phyloP scores from a whole-genome alignment of 2,888 invertebrate species.

The Oxystoma pomonae region DNA sequence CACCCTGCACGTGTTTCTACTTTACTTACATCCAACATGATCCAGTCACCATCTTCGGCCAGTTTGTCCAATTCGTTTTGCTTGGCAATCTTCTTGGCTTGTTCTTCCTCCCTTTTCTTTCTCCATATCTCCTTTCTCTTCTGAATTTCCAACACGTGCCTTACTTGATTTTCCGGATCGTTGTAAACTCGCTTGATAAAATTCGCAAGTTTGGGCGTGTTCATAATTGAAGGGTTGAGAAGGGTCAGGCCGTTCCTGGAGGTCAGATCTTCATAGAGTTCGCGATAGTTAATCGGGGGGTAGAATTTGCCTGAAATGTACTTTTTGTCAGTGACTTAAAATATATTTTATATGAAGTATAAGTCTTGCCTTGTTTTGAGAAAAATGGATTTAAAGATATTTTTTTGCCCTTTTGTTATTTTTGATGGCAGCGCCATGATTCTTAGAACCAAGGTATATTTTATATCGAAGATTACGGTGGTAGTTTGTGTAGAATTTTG shows the following conservation, averaged over 20 bases:
- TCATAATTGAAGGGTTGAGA: conserved; percentile 22
- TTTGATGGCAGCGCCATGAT: no score
- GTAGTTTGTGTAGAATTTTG: no score
- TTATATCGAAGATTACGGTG: no score
- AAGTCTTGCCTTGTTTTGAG: no score
- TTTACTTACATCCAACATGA: conserved; percentile 1
- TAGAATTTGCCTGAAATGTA: conserved; percentile 30
- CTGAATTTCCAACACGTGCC: conserved; percentile 23
- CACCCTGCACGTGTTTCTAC: no score
- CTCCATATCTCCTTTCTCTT: conserved; percentile 18
- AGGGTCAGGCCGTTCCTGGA: conserved; percentile 14
- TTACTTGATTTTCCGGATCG: conserved; percentile 26
- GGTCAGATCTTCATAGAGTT: conserved; percentile 31
- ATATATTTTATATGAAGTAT: no score
- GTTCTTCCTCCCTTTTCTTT: conserved; percentile 23
- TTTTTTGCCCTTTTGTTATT: no score
- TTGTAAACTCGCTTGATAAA: conserved; percentile 20
- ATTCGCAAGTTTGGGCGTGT: conserved; percentile 9
- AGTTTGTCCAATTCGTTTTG: conserved; percentile 57
- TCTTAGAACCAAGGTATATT: no score
- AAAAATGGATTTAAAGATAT: no score
- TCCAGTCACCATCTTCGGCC: conserved; percentile 1
- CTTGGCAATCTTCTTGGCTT: conserved; percentile 35
- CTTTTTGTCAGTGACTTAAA: no score
- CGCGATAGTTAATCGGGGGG: conserved; percentile 30